These are phyloP conservation scores for Sinocyclocheilus rhinocerous DNA, from an alignment of 2,113 vertebrate species.

Conservation along the genomic window DNA sequence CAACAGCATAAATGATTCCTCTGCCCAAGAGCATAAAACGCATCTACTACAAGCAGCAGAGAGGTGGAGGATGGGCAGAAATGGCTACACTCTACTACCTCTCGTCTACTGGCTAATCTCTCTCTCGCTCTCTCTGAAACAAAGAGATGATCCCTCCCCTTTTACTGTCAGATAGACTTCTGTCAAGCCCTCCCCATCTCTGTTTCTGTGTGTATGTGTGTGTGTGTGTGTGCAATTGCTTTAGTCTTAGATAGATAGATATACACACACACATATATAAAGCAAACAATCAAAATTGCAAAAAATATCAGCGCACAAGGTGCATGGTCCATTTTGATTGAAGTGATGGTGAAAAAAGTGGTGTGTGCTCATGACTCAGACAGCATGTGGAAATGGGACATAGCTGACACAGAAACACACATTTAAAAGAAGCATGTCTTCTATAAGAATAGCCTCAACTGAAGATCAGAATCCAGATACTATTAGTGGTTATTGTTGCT, in stretches of 20 bases:
- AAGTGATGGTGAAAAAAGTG: not conserved
- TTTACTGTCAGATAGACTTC: constrained; percentile 13
- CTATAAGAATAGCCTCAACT: not conserved
- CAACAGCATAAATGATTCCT: constrained; percentile 17
- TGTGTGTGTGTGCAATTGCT: constrained; percentile 51
- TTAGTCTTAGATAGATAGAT: not conserved
- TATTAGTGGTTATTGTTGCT: not conserved
- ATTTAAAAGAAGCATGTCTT: not conserved
- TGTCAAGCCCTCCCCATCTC: constrained; percentile 19
- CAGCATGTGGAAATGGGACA: not conserved
- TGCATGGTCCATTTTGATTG: no score
- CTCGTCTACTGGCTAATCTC: constrained; percentile 30
- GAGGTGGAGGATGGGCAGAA: not conserved
- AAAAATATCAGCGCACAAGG: no score
- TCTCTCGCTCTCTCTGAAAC: constrained; percentile 23
- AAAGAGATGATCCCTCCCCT: constrained; percentile 35
- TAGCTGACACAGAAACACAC: not conserved
- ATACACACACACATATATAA: no score
- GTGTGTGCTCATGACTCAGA: not conserved
- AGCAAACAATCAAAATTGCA: no score
- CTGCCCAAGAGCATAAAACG: not conserved
- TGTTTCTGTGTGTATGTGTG: not conserved
- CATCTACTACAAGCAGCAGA: not conserved
- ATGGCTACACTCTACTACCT: constrained; percentile 17
- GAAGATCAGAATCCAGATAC: not conserved